A percentile compares a stretch with the other conserved stretches of the same genome.
Conservation (phyloP, 1,140 invertebrate genomes). For the Bemisia tabaci region DNA sequence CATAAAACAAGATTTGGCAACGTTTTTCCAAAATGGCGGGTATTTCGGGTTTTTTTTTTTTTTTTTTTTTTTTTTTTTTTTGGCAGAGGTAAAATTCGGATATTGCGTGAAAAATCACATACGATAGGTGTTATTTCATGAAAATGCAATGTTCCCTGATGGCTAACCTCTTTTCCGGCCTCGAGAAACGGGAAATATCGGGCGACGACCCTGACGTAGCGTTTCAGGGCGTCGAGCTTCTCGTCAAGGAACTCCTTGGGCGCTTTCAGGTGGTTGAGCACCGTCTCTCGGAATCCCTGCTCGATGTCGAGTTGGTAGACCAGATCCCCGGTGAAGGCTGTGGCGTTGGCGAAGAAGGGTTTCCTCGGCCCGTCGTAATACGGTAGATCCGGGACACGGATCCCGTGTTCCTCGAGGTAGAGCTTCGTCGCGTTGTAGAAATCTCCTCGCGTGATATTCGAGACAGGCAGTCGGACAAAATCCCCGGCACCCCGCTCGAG, state of each 20-base stretch:
- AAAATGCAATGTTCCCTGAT: too few species aligned
- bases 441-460: conserved; percentile 23
- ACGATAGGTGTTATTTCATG: too few species aligned
- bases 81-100: too few species aligned
- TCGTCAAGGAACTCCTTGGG: conserved; percentile 51
- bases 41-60: too few species aligned
- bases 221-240: conserved; percentile 50
- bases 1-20: too few species aligned
- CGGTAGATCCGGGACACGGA: background rate
- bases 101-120: too few species aligned
- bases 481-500: background rate
- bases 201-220: conserved; percentile 52
- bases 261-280: conserved; percentile 65
- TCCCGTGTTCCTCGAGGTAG: background rate
- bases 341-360: background rate
- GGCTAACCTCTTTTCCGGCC: conserved; percentile 46
- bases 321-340: conserved; percentile 21
- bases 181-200: conserved; percentile 56
- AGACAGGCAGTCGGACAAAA: conserved; percentile 18
- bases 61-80: too few species aligned
- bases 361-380: background rate
- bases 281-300: conserved; percentile 59
- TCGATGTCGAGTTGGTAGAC: conserved; percentile 78
- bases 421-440: background rate
- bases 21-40: too few species aligned